phyloP scores from a whole-genome alignment of 1,140 invertebrate species.

The Agrilus planipennis region DNA sequence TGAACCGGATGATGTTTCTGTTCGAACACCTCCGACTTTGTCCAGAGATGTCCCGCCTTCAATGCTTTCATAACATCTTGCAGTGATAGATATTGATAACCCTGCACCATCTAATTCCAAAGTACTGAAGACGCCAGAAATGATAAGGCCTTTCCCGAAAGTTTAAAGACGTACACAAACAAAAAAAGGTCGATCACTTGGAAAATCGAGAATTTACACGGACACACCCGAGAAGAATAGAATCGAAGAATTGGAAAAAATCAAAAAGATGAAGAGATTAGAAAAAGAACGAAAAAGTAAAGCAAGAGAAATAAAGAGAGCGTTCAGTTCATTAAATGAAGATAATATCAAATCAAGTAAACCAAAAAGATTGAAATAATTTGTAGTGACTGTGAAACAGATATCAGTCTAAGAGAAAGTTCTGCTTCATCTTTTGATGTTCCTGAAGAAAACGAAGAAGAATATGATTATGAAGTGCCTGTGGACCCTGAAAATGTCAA shows the following conservation, averaged over 20 bases:
- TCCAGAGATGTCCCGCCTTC: too few species aligned
- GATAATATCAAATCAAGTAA: background rate
- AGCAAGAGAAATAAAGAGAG: slow-evolving; percentile 1
- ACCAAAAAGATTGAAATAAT: background rate
- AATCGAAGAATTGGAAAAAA: slow-evolving; percentile 4
- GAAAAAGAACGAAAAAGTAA: background rate
- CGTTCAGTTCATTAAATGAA: background rate
- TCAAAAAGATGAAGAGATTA: too few species aligned
- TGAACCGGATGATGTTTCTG: too few species aligned
- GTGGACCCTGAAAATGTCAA: slow-evolving; percentile 16
- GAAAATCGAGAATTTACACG: slow-evolving; percentile 5
- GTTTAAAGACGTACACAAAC: background rate
- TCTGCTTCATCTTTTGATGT: background rate
- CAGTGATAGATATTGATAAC: too few species aligned
- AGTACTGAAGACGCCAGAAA: slow-evolving; percentile 9
- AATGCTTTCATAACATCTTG: too few species aligned
- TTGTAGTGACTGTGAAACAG: background rate
- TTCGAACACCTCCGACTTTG: too few species aligned
- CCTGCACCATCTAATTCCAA: too few species aligned
- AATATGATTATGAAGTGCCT: background rate
- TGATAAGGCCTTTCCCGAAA: slow-evolving; percentile 4
- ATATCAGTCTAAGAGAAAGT: background rate
- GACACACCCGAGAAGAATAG: slow-evolving; percentile 4
- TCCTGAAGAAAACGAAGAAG: slow-evolving; percentile 2
- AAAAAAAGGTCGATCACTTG: background rate